These are phyloP conservation scores for Phoebastria nigripes DNA, from an alignment of 2,797 vertebrate species.

Conservation along the genomic window DNA sequence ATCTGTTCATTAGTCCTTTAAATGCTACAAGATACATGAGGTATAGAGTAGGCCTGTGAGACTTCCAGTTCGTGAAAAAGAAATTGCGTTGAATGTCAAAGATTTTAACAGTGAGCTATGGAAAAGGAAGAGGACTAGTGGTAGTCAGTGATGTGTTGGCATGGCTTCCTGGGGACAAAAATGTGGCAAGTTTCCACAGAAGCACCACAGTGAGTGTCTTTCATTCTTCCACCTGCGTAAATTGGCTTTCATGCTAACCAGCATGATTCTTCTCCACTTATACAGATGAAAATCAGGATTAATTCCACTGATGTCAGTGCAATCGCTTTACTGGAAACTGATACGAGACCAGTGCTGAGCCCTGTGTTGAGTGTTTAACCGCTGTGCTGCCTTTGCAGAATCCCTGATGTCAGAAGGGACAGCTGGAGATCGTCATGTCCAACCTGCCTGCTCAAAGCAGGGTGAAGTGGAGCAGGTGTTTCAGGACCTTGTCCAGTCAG, in stretches of 20 bases:
- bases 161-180: neutral
- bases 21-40: neutral
- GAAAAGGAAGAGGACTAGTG: constrained; percentile 11
- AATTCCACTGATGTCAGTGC: neutral
- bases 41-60: neutral
- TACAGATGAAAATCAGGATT: neutral
- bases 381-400: rapidly evolving
- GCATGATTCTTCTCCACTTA: neutral
- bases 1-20: neutral
- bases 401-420: rapidly evolving
- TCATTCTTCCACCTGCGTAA: neutral
- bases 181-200: neutral
- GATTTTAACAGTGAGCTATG: constrained; percentile 24
- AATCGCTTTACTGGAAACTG: neutral
- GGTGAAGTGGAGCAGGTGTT: neutral
- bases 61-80: neutral
- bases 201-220: neutral
- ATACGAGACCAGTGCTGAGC: neutral
- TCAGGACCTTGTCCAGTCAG: neutral
- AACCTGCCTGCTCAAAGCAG: neutral
- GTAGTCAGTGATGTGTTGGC: neutral
- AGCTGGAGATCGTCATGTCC: rapidly evolving
- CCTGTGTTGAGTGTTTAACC: rapidly evolving
- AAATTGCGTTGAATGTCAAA: neutral
- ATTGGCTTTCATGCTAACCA: neutral